A percentile compares a stretch with the other conserved stretches of the same genome.
Conservation (phyloP, 1,140 invertebrate species). For the Drosophila murphyi region DNA sequence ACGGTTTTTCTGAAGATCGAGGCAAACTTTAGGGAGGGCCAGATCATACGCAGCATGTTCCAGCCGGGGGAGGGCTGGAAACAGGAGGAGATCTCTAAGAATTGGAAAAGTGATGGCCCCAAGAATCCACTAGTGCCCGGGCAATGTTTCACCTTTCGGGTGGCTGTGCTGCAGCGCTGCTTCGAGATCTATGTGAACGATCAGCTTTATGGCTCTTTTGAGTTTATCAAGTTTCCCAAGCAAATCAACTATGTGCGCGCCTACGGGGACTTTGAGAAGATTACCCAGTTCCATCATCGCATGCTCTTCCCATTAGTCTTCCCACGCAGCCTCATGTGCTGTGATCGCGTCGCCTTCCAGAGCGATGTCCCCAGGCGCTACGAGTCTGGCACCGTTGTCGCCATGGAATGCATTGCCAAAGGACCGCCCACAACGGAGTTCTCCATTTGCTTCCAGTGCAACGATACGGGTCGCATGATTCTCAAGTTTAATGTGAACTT, state of each 20-base stretch:
- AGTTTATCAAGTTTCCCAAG: slow-evolving; percentile 81
- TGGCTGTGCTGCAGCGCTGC: slow-evolving; percentile 78
- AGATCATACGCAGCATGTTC: slow-evolving; percentile 84
- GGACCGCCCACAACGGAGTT: slow-evolving; percentile 78
- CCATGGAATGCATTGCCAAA: slow-evolving; percentile 82
- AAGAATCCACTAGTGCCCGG: slow-evolving; percentile 80
- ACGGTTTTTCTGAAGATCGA: slow-evolving; percentile 82
- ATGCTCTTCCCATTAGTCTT: slow-evolving; percentile 81
- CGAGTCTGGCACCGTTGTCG: slow-evolving; percentile 79
- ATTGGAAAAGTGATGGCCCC: slow-evolving; percentile 80
- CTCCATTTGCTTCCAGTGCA: slow-evolving; percentile 83
- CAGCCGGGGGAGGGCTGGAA: slow-evolving; percentile 82
- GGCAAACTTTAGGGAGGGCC: slow-evolving; percentile 81
- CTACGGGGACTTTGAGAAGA: slow-evolving; percentile 81
- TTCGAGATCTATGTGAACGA: slow-evolving; percentile 84
- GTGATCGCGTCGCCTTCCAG: slow-evolving; percentile 77
- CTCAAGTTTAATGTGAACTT: slow-evolving; percentile 80
- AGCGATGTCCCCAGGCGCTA: slow-evolving; percentile 79
- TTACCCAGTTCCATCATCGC: slow-evolving; percentile 81
- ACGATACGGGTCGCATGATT: slow-evolving; percentile 75
- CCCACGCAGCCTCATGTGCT: slow-evolving; percentile 70
- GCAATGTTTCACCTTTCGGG: slow-evolving; percentile 78
- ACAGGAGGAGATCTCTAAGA: slow-evolving; percentile 83
- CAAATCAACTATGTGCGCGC: slow-evolving; percentile 78
- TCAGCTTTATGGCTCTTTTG: slow-evolving; percentile 78